Conservation (phyloP, 2,888 invertebrate genomes). For the Polydrusus cervinus region DNA sequence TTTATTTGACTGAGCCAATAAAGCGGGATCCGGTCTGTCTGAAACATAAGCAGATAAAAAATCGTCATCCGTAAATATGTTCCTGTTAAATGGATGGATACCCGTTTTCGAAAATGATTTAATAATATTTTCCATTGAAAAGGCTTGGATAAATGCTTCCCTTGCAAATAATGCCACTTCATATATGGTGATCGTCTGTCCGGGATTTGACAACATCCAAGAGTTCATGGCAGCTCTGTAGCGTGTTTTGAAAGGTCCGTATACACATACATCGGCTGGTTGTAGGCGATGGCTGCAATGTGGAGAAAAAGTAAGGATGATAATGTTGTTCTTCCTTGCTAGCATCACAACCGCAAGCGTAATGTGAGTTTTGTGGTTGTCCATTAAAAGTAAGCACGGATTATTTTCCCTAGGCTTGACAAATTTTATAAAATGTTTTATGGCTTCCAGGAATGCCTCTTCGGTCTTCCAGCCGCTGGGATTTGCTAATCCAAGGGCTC, state of each 20-base stretch:
- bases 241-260: slow-evolving; percentile 43
- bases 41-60: slow-evolving; percentile 49
- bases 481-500: slow-evolving; percentile 42
- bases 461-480: slow-evolving; percentile 51
- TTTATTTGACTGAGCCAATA: background rate
- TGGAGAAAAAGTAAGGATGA: slow-evolving; percentile 42
- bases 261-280: slow-evolving; percentile 48
- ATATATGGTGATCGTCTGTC: slow-evolving; percentile 49
- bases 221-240: slow-evolving; percentile 43
- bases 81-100: slow-evolving; percentile 55
- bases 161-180: slow-evolving; percentile 49
- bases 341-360: background rate
- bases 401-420: slow-evolving; percentile 39
- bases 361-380: slow-evolving; percentile 32
- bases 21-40: slow-evolving; percentile 35
- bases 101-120: slow-evolving; percentile 55
- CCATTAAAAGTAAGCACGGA: slow-evolving; percentile 39
- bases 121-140: slow-evolving; percentile 55
- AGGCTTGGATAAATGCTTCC: slow-evolving; percentile 48
- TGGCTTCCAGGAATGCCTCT: slow-evolving; percentile 40
- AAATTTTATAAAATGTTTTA: slow-evolving; percentile 33
- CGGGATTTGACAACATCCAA: slow-evolving; percentile 52
- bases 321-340: slow-evolving; percentile 43
- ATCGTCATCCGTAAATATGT: slow-evolving; percentile 54
- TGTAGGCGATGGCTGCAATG: slow-evolving; percentile 47